Percentiles rank a stretch among this genome's conserved stretches.
phyloP scores from a whole-genome alignment of 2,888 invertebrate species.

The Rhabditoides inermis region DNA sequence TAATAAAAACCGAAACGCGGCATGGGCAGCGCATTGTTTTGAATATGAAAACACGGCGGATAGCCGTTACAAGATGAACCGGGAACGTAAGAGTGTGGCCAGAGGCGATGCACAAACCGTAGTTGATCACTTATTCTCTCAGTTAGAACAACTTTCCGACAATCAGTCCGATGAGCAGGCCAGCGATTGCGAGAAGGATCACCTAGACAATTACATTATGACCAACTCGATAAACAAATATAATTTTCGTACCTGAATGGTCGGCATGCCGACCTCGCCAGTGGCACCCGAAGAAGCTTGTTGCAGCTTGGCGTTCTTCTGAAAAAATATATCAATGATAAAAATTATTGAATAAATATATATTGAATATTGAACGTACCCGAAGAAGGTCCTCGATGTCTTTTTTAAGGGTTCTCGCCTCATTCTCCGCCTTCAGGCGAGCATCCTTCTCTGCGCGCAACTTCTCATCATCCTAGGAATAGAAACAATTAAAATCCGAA shows the following conservation, averaged over 20 bases:
- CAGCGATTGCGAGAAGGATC: constrained; percentile 38
- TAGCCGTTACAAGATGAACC: not conserved
- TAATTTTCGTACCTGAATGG: constrained; percentile 14
- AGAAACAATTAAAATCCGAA: too few relatives aligned
- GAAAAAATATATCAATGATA: constrained; percentile 4
- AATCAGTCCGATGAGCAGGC: constrained; percentile 46
- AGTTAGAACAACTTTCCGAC: constrained; percentile 43
- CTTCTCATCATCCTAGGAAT: too few relatives aligned
- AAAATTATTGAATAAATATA: not conserved
- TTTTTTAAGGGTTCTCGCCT: constrained; percentile 13
- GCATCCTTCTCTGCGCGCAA: too few relatives aligned
- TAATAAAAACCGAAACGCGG: too few relatives aligned
- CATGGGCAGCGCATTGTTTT: too few relatives aligned
- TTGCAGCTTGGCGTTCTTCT: constrained; percentile 29
- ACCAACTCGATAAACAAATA: not conserved
- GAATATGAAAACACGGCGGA: constrained; percentile 6
- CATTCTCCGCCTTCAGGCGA: constrained; percentile 10
- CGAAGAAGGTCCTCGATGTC: constrained; percentile 25
- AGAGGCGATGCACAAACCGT: constrained; percentile 8
- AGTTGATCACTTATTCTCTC: too few relatives aligned
- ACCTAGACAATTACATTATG: constrained; percentile 17
- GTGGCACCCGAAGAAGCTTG: constrained; percentile 13
- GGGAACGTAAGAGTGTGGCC: not conserved
- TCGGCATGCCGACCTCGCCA: constrained; percentile 19
- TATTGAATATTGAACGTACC: too few relatives aligned